phyloP scores from a whole-genome alignment of 1,140 invertebrate genomes.

The Drosophila auraria region DNA sequence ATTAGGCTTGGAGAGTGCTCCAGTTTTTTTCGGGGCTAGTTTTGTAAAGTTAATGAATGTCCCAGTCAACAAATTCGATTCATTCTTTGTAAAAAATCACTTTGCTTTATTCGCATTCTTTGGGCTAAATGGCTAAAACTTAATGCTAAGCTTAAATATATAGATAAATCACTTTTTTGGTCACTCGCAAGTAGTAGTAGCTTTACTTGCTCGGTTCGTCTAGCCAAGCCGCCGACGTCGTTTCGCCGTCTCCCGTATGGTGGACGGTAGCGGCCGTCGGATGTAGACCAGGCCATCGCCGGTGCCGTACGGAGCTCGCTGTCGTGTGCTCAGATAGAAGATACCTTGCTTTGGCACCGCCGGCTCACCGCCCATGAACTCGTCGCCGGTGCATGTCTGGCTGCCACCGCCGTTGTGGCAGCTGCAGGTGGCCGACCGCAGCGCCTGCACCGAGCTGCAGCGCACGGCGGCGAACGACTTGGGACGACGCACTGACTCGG shows the following conservation, averaged over 20 bases:
- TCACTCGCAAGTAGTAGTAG: conserved; percentile 4
- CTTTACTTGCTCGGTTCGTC: not conserved
- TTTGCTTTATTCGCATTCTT: conserved; percentile 34
- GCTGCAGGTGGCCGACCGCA: conserved; percentile 44
- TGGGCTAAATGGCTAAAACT: conserved; percentile 17
- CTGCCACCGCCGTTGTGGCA: conserved; percentile 37
- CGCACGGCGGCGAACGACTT: conserved; percentile 61
- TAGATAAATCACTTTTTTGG: conserved; percentile 48
- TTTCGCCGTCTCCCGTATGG: conserved; percentile 38
- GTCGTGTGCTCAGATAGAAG: conserved; percentile 70
- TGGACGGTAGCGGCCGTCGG: conserved; percentile 49
- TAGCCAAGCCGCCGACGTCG: conserved; percentile 2
- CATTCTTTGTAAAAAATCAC: conserved; percentile 11
- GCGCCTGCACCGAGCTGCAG: conserved; percentile 42
- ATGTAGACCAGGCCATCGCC: conserved; percentile 62
- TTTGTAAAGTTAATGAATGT: not conserved
- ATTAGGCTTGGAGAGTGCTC: not conserved
- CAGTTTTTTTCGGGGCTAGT: conserved; percentile 7
- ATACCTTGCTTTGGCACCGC: conserved; percentile 68
- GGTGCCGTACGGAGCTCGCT: conserved; percentile 48
- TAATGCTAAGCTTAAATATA: conserved; percentile 10
- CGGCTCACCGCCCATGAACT: conserved; percentile 80
- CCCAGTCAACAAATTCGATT: not conserved
- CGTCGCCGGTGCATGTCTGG: conserved; percentile 44
- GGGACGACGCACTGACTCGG: conserved; percentile 68